phyloP scores from a whole-genome alignment of 2,888 invertebrate species.

The Rotaria macrura region DNA sequence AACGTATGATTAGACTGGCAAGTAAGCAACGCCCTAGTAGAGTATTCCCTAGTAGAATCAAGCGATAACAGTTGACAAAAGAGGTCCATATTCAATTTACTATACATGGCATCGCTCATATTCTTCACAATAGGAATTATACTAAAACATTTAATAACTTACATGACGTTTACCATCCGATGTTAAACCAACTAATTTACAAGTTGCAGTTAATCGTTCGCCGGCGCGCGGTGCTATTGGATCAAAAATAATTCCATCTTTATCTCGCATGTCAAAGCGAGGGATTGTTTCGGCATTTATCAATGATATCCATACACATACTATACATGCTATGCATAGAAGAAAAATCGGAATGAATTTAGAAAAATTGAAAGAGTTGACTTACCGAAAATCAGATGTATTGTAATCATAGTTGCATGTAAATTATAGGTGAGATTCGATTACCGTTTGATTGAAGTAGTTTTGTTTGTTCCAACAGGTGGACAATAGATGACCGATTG shows the following conservation, averaged over 20 bases:
- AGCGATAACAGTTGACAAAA: too few species aligned
- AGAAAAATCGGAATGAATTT: background rate
- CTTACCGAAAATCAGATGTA: background rate
- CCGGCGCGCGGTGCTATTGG: constrained; percentile 24
- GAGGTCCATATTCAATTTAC: too few species aligned
- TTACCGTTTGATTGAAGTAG: background rate
- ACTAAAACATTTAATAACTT: background rate
- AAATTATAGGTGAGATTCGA: background rate
- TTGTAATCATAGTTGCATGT: background rate
- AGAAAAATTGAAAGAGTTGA: background rate
- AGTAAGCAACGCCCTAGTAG: too few species aligned
- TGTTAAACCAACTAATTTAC: constrained; percentile 22
- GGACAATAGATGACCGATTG: background rate
- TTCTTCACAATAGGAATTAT: background rate
- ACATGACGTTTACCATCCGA: background rate
- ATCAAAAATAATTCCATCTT: constrained; percentile 33
- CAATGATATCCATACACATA: background rate
- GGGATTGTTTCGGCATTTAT: constrained; percentile 26
- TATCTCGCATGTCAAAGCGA: constrained; percentile 33
- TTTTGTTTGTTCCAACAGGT: background rate
- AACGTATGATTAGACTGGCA: too few species aligned
- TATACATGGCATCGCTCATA: too few species aligned
- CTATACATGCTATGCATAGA: background rate
- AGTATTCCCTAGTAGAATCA: too few species aligned
- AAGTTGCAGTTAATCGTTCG: background rate